These are phyloP conservation scores for Aurelia aurita DNA, from an alignment of 30 jellyfish, hydroid and myxozoan genomes.

Conservation along the genomic window DNA sequence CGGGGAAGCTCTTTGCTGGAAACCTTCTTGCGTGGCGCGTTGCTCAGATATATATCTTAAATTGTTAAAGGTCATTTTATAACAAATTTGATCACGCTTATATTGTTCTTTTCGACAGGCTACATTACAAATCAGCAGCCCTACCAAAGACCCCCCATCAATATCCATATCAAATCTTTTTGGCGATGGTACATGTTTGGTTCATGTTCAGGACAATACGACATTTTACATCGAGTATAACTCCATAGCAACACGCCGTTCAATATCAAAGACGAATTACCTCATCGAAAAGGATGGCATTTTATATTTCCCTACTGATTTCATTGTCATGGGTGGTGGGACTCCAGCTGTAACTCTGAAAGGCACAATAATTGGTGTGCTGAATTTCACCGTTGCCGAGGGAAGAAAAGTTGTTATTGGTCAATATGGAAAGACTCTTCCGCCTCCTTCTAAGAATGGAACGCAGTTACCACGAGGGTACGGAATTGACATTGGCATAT, in stretches of 20 bases:
- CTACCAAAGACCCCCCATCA: neutral
- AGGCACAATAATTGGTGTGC: constrained; percentile 50
- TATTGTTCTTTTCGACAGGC: constrained; percentile 24
- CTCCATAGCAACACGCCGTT: constrained; percentile 53
- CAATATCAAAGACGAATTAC: constrained; percentile 42
- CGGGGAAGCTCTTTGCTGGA: too few relatives aligned
- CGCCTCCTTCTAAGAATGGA: constrained; percentile 40
- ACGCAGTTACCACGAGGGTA: neutral
- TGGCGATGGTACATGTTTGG: constrained; percentile 51
- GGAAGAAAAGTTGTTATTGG: constrained; percentile 33
- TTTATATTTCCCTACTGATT: constrained; percentile 53
- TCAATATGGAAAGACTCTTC: constrained; percentile 32
- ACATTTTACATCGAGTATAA: constrained; percentile 58
- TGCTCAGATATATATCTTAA: too few relatives aligned
- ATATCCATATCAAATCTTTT: constrained; percentile 37
- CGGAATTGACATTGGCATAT: constrained; percentile 55
- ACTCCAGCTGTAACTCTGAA: constrained; percentile 32
- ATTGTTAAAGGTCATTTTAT: too few relatives aligned
- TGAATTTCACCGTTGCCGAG: constrained; percentile 61
- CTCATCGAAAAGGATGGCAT: constrained; percentile 20
- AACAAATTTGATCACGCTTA: neutral
- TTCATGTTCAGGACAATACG: constrained; percentile 39
- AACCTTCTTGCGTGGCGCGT: too few relatives aligned
- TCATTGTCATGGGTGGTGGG: constrained; percentile 30
- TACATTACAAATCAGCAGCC: constrained; percentile 34